Base-by-base conservation (phyloP, 2,113 vertebrate genomes). In the Mesembrinibis cayennensis region DNA sequence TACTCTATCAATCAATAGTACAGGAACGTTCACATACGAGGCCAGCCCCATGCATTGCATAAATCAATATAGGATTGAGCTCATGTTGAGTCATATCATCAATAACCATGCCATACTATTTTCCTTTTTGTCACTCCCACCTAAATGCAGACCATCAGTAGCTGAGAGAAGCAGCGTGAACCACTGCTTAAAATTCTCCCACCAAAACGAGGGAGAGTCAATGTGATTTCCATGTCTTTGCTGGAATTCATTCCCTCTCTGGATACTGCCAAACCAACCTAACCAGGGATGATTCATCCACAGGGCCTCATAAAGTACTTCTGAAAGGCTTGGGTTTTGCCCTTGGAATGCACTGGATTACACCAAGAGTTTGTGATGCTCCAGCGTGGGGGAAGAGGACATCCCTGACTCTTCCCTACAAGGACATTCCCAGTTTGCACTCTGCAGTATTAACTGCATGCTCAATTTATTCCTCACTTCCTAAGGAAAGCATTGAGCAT, bases 171-270 rank as follows among this genome's bases (percentile, higher is more conserved):
- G 52, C 70, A 86, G 38, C 50, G 62, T 82, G 74, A 97, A 88
- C 45, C 47, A 50, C 89, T 63, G 62, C 79, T 88, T 83, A 73
- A 82, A 95, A 93, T 67, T 73, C 71, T 88, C 42, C 67, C 71
- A 47, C 87, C 72, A 92, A 93, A 93, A 36, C 2, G 2, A 86
- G 42, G n/a, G 52, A 91, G 42, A 94, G 32, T 88, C 67, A 85
- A 81, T 82, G 45, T 50, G n/a, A 94, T 95, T 97, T 95, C 77
- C 94, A 84, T 92, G 82, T 56, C 88, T n/a, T 81, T 86, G 74
- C 94, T 95, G 93, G 91, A 93, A 97, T 86, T 90, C 72, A 44
- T 87, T 97, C 89, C 89, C 65, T 79, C 62, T 88, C 81, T 86
- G 82, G 62, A 81, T 50, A 58, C 32, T 82, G 93, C 96, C 96